These are phyloP conservation scores for Pteromalus puparum DNA, from an alignment of 1,140 invertebrate species.

Conservation along the genomic window DNA sequence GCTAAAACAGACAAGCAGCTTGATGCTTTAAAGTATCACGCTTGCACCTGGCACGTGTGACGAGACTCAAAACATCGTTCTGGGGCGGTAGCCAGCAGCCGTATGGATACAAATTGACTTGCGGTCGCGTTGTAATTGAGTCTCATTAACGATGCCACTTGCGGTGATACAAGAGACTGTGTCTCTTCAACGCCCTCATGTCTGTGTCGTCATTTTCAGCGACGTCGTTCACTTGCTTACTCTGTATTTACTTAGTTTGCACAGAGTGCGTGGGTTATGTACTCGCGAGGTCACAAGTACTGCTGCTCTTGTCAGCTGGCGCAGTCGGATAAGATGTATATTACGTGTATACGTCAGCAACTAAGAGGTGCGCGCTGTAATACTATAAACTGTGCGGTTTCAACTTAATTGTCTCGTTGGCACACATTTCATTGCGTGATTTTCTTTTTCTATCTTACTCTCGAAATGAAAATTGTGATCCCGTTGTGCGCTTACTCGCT, in stretches of 20 bases:
- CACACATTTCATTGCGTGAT: too few relatives aligned
- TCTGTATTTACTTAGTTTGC: neutral
- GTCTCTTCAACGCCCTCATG: neutral
- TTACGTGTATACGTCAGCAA: neutral
- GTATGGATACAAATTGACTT: conserved; percentile 58
- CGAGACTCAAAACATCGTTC: neutral
- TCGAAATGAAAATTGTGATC: too few relatives aligned
- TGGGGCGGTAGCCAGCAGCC: neutral
- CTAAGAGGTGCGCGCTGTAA: neutral
- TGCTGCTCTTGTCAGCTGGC: neutral
- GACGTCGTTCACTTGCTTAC: neutral
- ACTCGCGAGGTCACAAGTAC: neutral
- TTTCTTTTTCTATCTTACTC: too few relatives aligned
- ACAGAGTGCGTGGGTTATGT: neutral
- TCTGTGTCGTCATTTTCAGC: neutral
- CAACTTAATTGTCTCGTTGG: too few relatives aligned
- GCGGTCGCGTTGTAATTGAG: conserved; percentile 48
- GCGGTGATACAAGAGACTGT: conserved; percentile 27
- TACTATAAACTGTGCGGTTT: too few relatives aligned
- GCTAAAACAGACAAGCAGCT: too few relatives aligned
- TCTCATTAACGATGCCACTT: conserved; percentile 51
- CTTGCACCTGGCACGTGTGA: neutral
- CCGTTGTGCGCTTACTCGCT: too few relatives aligned
- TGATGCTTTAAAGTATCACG: neutral
- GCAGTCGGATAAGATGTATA: neutral